Evolutionary conservation across 2,888 invertebrate genomes (phyloP), one percentile per base, ranked within the genome.

Genomic region (Arrhopalites spinosus): DNA sequence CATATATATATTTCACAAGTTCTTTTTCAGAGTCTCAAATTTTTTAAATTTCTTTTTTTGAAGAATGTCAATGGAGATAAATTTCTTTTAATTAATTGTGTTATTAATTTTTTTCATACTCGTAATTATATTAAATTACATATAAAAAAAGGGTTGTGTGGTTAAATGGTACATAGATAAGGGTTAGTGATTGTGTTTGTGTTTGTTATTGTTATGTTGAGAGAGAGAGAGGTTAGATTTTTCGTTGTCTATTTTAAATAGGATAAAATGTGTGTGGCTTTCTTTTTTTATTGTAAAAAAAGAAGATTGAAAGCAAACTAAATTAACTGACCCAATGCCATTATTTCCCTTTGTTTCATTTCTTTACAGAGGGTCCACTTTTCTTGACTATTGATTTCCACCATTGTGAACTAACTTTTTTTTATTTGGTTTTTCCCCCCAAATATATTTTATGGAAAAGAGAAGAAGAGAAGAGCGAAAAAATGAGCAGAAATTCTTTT

Each of bases 351-450:
- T 53, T 56, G 15, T 59, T 23, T 7, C 59, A 27, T 0, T 8
- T 53, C 15, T 29, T n/a, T 17, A 53, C 53, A n/a, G 53, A 20
- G 30, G 47, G 63, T 72, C 47, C 45, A 30, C 29, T 61, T 45
- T n/a, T 63, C 72, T 72, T 72, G 72, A 72, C 72, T 72, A 72
- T 72, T 72, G 72, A 61, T 45, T 71, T 56, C 56, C 70, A 70
- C 56, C 70, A 59, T 7, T 7, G 11, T 36, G 45, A 17, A 45
- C 36, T 66, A 66, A 53, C 17, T 7, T 7, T 7, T 36, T n/a
- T n/a, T 7, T 3, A 36, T 36, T 3, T 61, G 5, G 3, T 27
- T 61, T 13, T 25, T 11, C 61, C 25, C 27, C 8, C 2, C 25
- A 61, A 25, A 3, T 25, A 23, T 59, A 11, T n/a, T 29, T 20